These are phyloP conservation scores for Grammomys dolichurus DNA, from an alignment of 2,113 vertebrate species.

Conservation along the genomic window DNA sequence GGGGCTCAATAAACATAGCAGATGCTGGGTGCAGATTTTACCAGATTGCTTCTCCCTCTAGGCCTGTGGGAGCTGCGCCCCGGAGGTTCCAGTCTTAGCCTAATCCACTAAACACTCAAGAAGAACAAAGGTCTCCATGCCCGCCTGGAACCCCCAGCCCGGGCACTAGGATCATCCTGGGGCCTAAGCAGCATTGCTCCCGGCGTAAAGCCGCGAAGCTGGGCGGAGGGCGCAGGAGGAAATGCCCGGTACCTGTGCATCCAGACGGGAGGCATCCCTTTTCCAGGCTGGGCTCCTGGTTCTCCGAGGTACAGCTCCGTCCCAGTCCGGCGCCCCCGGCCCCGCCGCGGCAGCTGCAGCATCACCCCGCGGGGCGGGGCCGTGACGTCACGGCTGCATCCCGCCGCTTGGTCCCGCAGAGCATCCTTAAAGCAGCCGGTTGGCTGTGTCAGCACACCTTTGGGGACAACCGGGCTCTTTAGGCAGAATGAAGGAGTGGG, in stretches of 20 bases:
- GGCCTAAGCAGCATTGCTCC: background rate
- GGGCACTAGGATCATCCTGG: background rate
- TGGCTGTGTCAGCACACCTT: background rate
- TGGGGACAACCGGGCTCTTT: background rate
- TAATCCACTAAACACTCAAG: background rate
- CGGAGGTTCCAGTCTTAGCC: background rate
- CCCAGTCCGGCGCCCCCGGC: constrained; percentile 53
- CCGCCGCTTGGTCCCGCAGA: constrained; percentile 40
- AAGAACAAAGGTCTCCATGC: constrained; percentile 59
- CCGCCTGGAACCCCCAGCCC: background rate
- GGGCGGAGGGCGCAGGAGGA: background rate
- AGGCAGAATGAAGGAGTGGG: background rate
- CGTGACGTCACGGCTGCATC: constrained; percentile 78
- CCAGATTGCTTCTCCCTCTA: background rate
- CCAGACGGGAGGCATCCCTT: constrained; percentile 75
- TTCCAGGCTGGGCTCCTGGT: constrained; percentile 47
- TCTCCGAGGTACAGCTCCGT: constrained; percentile 25
- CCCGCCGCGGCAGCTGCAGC: constrained; percentile 56
- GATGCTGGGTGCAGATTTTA: background rate
- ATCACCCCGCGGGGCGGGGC: constrained; percentile 77
- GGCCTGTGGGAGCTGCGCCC: background rate
- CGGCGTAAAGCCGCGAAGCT: background rate
- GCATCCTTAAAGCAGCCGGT: constrained; percentile 74
- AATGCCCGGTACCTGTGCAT: constrained; percentile 79
- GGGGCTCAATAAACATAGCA: background rate